phyloP scores from a whole-genome alignment of 1,140 invertebrate species.

The Adoxophyes honmai region DNA sequence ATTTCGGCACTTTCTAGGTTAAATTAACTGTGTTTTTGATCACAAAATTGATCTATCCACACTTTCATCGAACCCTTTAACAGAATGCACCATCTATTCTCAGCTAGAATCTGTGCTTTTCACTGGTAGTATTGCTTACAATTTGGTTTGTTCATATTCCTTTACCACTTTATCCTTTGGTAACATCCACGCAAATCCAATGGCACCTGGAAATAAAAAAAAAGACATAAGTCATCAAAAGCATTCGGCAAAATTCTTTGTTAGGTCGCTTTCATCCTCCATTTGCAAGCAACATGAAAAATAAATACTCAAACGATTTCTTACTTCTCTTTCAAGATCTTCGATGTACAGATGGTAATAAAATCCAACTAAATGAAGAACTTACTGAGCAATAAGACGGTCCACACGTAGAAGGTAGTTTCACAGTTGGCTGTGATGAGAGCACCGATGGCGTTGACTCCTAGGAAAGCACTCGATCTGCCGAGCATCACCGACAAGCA shows the following conservation, averaged over 20 bases:
- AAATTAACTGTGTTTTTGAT: too few species aligned
- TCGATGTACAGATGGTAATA: too few species aligned
- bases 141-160: slow-evolving; percentile 1
- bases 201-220: slow-evolving; percentile 41
- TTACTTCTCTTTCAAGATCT: too few species aligned
- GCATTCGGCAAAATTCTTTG: too few species aligned
- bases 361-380: slow-evolving; percentile 11
- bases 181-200: slow-evolving; percentile 53
- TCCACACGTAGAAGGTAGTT: slow-evolving; percentile 62
- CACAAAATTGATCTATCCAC: too few species aligned
- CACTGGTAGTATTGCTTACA: slow-evolving; percentile 31
- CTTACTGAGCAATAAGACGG: slow-evolving; percentile 54
- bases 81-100: too few species aligned
- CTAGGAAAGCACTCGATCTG: slow-evolving; percentile 55
- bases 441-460: slow-evolving; percentile 61
- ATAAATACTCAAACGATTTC: too few species aligned
- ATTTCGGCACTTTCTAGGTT: too few species aligned
- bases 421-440: slow-evolving; percentile 58
- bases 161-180: slow-evolving; percentile 39
- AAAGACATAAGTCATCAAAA: too few species aligned
- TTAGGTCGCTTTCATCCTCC: too few species aligned
- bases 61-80: too few species aligned
- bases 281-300: too few species aligned
- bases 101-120: neutral
- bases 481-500: slow-evolving; percentile 69